Evolutionary conservation across 2,113 vertebrate genomes (phyloP).

Genomic region (Brienomyrus longianalis): DNA sequence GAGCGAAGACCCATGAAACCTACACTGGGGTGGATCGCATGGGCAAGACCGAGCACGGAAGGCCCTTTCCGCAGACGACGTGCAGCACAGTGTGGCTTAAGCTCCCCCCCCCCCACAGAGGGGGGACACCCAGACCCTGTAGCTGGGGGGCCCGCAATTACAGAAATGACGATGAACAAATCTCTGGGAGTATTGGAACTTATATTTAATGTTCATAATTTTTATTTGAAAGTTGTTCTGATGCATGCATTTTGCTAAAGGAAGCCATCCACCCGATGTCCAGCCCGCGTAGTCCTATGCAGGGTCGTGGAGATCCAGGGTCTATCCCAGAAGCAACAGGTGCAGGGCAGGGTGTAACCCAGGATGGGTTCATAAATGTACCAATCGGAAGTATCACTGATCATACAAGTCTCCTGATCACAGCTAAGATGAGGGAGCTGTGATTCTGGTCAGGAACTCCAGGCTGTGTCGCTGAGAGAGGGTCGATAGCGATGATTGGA

Average conservation of each 20-base stretch:
- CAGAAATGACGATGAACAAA: not conserved
- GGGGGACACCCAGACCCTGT: not conserved
- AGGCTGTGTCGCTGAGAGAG: not conserved
- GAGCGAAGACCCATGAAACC: not conserved
- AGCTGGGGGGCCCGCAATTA: not conserved
- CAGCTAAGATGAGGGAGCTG: not conserved
- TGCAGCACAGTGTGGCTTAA: constrained; percentile 27
- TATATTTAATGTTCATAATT: not conserved
- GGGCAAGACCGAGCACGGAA: not conserved
- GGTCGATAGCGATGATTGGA: not conserved
- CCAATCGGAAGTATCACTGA: not conserved
- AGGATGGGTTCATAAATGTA: not conserved
- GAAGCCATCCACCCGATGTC: not conserved
- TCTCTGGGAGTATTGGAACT: not conserved
- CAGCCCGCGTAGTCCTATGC: not conserved
- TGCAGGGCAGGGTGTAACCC: not conserved
- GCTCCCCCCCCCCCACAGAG: not conserved
- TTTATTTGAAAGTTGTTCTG: not conserved
- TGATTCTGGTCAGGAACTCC: not conserved
- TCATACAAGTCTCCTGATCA: not conserved
- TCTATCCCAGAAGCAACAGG: not conserved
- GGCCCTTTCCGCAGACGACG: not conserved
- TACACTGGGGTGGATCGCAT: not conserved
- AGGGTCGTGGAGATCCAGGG: not conserved
- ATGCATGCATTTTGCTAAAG: not conserved